Base-by-base conservation (phyloP, 2,113 vertebrate genomes). In the Erythrocercus mccallii region DNA sequence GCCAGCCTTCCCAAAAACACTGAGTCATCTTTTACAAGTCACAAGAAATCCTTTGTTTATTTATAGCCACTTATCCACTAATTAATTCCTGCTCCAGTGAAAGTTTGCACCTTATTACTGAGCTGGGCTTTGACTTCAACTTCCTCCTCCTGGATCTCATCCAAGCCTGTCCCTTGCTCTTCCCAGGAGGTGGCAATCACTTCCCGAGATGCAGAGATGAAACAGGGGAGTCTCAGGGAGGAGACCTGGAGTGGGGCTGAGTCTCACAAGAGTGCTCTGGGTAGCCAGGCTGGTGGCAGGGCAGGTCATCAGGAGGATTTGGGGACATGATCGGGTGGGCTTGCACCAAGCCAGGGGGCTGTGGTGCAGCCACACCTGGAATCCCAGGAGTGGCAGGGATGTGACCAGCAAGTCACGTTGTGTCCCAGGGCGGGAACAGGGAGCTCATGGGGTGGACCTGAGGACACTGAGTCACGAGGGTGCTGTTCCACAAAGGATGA, bases 361-460 rank as follows among this genome's bases (percentile, higher is more conserved):
- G 48, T 31, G 40, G n/a, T 24, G 25, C 58, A 57, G 64, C 24
- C 44, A 27, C 28, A 9, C 48, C 37, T 19, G 50, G 19, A 31
- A 45, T 12, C 22, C 16, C 38, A 33, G 65, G 64, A 40, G 60
- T 8, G 37, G 47, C 60, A 44, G 47, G 61, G 45, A 64, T 2
- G 5, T 16, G 40, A 60, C 37, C 25, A 42, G 10, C 0, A 2
- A 35, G 48, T 51, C 73, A 57, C 5, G 0, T 4, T 5, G 44
- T 5, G 4, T 71, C 50, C 62, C 11, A 2, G 61, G 56, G 30
- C 3, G 20, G 24, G 66, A 68, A 53, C 3, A 0, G n/a, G 42
- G 28, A 85, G 40, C 19, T 93, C 37, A 38, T 10, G 24, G 30
- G 27, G 30, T 21, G 85, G 12, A 48, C 24, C 53, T 8, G 33